A percentile compares a stretch with the other conserved stretches of the same genome.
These are phyloP conservation scores for Arbacia lixula DNA, from an alignment of 53 echinoderm and acorn worm genomes.

Conservation along the genomic window DNA sequence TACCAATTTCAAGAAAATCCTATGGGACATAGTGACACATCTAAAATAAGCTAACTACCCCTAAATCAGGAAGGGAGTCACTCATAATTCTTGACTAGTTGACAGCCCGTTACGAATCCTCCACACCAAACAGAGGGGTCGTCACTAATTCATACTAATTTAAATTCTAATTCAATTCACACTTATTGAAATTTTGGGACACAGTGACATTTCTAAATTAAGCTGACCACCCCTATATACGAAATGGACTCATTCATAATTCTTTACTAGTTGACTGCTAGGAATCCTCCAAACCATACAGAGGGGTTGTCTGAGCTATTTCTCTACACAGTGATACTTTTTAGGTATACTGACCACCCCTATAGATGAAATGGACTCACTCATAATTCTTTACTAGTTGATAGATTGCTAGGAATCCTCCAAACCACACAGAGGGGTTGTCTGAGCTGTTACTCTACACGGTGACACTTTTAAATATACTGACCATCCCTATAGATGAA, in stretches of 20 bases:
- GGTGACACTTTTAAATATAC: neutral
- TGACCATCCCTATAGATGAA: no score
- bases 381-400: slow-evolving; percentile 91
- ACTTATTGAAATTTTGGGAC: slow-evolving; percentile 64
- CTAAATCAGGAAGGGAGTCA: slow-evolving; percentile 68
- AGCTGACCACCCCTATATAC: no score
- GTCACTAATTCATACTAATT: no score
- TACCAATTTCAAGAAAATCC: no score
- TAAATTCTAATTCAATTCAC: no score
- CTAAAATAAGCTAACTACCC: no score
- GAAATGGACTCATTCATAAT: slow-evolving; percentile 84
- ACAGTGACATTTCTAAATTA: no score
- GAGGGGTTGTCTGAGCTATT: slow-evolving; percentile 55
- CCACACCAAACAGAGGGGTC: slow-evolving; percentile 74
- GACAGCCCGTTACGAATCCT: slow-evolving; percentile 70
- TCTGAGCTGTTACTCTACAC: slow-evolving; percentile 41
- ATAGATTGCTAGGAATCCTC: slow-evolving; percentile 67
- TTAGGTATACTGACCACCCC: no score
- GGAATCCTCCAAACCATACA: slow-evolving; percentile 78
- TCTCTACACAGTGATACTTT: slow-evolving; percentile 64
- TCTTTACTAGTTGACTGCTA: slow-evolving; percentile 82
- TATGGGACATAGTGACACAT: no score
- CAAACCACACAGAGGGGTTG: neutral
- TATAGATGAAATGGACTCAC: no score
- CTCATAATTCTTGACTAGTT: slow-evolving; percentile 93